Evolutionary conservation across 2,888 invertebrate genomes (phyloP), one percentile per base, ranked within the genome.

Genomic region (Labia minor): DNA sequence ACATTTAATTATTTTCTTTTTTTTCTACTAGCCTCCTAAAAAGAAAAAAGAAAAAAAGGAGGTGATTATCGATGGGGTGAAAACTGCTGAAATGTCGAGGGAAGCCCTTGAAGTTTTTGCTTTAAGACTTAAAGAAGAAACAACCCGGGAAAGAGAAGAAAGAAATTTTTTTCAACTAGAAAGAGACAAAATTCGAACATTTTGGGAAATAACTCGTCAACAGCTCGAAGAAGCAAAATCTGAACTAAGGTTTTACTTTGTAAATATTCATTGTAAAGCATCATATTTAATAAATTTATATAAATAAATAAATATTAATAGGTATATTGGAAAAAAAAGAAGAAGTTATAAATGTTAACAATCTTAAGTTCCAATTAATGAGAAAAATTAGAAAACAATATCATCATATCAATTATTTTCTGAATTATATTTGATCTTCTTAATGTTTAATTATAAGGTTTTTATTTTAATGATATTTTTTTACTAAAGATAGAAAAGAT

Each of bases 101-200:
- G 95, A 96, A 75, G 90, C 96, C 80, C 81, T 97, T 67, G 94
- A 95, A 78, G 87, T 89, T 69, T 95, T 95, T 76, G 88, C 92
- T 14, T 81, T 88, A 64, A 85, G 87, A 73, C 86, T 95, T 19
- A 87, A 92, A 76, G 92, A 92, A 75, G 95, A 96, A 80, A 82
- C 95, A 76, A 95, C 96, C 75, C 85, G 92, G 67, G 96, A 97
- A 78, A 82, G 96, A 73, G 96, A 96, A 77, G 96, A 97, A 77
- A 81, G 97, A 66, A 96, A 96, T 78, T 96, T 90, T 77, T 96
- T 95, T 74, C 96, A 96, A 78, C 78, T 96, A 73, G 97, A 97
- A 80, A 82, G 96, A 72, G 96, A 96, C 77, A 95, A 95, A 79
- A 83, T 96, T 16, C 85, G 93, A 72, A 92, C 92, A 1, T 95